phyloP scores from a whole-genome alignment of 2,113 vertebrate species.

The Malurus cyaneus region DNA sequence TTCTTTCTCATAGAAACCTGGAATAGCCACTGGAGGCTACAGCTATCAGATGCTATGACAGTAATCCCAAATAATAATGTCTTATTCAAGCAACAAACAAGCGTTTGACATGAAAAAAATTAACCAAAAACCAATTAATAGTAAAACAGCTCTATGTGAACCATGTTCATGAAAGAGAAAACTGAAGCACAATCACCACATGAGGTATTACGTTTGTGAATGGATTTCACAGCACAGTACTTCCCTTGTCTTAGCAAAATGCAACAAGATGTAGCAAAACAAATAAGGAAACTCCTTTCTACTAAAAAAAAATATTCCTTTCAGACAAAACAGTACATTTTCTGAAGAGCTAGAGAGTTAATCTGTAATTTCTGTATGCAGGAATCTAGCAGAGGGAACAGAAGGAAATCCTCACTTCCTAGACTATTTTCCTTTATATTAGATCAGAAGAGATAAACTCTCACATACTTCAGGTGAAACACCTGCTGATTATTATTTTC shows the following conservation, averaged over 20 bases:
- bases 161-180: neutral
- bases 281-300: neutral
- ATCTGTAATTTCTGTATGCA: neutral
- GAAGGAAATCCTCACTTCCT: neutral
- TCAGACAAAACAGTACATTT: neutral
- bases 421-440: neutral
- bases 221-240: neutral
- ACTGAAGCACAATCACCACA: neutral
- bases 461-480: neutral
- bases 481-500: constrained; percentile 12
- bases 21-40: neutral
- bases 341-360: neutral
- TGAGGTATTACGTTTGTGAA: neutral
- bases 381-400: neutral
- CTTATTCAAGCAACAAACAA: neutral
- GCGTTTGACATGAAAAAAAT: neutral
- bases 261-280: neutral
- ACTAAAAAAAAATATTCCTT: neutral
- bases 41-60: neutral
- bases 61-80: neutral
- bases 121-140: neutral
- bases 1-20: neutral
- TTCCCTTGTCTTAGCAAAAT: neutral
- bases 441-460: neutral
- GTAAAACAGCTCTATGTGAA: neutral